Evolutionary conservation across 1,140 invertebrate genomes (phyloP).

Genomic region (Calliphora vicina): DNA sequence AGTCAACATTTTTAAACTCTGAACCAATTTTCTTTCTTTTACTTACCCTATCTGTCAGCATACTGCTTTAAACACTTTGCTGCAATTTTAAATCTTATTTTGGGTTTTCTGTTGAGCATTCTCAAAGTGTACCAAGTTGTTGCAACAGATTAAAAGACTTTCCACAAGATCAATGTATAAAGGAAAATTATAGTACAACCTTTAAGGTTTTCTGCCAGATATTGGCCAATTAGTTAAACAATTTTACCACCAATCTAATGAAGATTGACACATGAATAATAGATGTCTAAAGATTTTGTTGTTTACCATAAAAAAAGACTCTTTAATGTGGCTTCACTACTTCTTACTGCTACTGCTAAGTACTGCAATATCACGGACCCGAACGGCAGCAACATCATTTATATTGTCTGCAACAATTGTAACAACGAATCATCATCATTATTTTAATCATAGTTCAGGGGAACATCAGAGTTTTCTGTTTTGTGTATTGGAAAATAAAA

Average conservation of each 20-base stretch:
- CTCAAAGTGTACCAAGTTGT: neutral
- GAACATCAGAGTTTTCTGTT: neutral
- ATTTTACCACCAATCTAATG: constrained; percentile 31
- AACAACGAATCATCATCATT: neutral
- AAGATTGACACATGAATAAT: constrained; percentile 30
- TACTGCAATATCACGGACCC: neutral
- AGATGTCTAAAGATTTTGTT: constrained; percentile 10
- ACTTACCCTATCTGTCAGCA: too few relatives aligned
- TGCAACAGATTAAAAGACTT: neutral
- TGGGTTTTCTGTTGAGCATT: neutral
- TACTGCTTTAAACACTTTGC: neutral
- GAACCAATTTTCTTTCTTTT: neutral
- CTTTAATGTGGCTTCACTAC: neutral
- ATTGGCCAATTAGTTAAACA: constrained; percentile 29
- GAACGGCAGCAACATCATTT: neutral
- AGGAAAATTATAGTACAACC: neutral
- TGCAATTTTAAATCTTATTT: neutral
- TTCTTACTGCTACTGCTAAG: neutral
- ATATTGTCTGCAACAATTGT: neutral
- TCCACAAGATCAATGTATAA: neutral
- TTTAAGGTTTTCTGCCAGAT: constrained; percentile 20
- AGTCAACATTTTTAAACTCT: neutral
- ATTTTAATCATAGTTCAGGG: constrained; percentile 6
- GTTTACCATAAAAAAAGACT: neutral
- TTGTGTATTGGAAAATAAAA: too few relatives aligned